phyloP scores from a whole-genome alignment of 2,888 invertebrate genomes.

The Julus scandinavius region DNA sequence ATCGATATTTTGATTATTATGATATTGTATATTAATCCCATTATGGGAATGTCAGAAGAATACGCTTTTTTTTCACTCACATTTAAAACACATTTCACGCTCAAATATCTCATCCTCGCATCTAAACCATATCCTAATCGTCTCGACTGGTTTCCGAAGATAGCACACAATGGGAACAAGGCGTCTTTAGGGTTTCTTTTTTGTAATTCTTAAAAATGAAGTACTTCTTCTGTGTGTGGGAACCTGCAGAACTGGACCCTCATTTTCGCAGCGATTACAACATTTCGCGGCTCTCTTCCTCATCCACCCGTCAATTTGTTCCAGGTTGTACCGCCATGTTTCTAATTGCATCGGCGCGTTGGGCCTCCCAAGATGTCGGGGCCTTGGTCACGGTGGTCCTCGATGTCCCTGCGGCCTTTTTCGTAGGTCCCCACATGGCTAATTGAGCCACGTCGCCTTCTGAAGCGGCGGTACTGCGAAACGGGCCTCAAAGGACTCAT shows the following conservation, averaged over 20 bases:
- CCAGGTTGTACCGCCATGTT: not conserved
- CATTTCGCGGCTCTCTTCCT: not conserved
- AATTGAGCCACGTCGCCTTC: not conserved
- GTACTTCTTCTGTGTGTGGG: no score
- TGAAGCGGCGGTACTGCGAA: not conserved
- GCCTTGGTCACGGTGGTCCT: conserved; percentile 18
- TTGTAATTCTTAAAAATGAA: no score
- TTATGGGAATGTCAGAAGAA: no score
- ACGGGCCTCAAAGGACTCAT: not conserved
- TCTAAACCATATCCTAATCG: no score
- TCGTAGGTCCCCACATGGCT: conserved; percentile 33
- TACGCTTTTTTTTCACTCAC: no score
- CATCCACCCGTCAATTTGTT: not conserved
- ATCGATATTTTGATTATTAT: no score
- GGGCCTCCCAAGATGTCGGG: conserved; percentile 17
- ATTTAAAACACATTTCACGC: no score
- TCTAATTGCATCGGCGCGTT: conserved; percentile 20
- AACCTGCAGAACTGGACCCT: not conserved
- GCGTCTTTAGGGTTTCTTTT: no score
- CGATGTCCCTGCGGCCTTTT: not conserved
- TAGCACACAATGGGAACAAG: no score
- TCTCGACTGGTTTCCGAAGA: no score
- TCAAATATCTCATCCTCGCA: no score
- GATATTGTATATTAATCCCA: no score
- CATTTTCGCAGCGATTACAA: not conserved